These are phyloP conservation scores for Perizoma flavofasciatum DNA, from an alignment of 2,888 invertebrate species.

Conservation along the genomic window DNA sequence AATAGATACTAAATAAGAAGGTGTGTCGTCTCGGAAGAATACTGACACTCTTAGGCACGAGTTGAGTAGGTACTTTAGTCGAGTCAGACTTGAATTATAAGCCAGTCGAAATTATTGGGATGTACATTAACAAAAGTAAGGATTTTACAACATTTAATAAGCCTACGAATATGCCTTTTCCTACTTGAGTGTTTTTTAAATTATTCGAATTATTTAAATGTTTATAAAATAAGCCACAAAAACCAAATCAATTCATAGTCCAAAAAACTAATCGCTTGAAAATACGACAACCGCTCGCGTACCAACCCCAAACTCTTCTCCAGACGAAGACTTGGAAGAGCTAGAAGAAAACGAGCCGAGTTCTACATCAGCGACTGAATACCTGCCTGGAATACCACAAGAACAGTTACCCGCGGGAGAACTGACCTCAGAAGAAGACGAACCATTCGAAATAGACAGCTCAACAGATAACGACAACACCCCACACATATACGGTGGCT, in stretches of 20 bases:
- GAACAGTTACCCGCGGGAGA: conserved; percentile 36
- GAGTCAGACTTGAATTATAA: too few relatives aligned
- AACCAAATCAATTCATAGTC: conserved; percentile 8
- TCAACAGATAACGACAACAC: conserved; percentile 27
- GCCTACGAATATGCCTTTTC: too few relatives aligned
- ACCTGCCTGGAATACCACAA: conserved; percentile 33
- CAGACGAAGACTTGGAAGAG: conserved; percentile 75
- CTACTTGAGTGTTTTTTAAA: too few relatives aligned
- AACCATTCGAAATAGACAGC: conserved; percentile 20
- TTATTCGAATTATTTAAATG: too few relatives aligned
- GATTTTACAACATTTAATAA: too few relatives aligned
- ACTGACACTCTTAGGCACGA: too few relatives aligned
- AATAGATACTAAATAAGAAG: too few relatives aligned
- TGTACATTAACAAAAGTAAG: too few relatives aligned
- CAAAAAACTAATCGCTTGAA: conserved; percentile 40
- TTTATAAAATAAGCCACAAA: conserved; percentile 19
- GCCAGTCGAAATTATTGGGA: too few relatives aligned
- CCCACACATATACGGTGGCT: conserved; percentile 31
- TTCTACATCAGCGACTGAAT: conserved; percentile 43
- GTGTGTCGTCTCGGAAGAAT: too few relatives aligned
- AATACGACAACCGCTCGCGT: conserved; percentile 77
- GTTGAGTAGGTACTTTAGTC: too few relatives aligned
- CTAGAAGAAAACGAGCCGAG: conserved; percentile 67
- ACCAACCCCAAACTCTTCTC: conserved; percentile 55
- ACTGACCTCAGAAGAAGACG: conserved; percentile 29